phyloP scores from a whole-genome alignment of 2,797 vertebrate genomes.

The Oryzias dopingdopingensis region DNA sequence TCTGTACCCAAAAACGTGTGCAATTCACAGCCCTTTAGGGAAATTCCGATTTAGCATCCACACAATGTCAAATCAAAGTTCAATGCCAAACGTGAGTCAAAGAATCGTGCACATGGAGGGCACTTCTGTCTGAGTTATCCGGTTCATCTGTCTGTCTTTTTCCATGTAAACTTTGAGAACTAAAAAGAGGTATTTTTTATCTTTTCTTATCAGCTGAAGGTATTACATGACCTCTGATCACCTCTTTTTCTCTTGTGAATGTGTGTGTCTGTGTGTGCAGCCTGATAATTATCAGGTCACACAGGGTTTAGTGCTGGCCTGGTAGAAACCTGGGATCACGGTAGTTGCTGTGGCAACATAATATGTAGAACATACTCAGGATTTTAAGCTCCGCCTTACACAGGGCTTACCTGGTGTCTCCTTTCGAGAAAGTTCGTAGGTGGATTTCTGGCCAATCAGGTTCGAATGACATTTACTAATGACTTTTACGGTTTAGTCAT shows the following conservation, averaged over 20 bases:
- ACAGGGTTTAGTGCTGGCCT: slow-evolving; percentile 48
- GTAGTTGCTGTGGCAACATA: slow-evolving; percentile 61
- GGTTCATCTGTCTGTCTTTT: no score
- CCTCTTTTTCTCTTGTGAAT: background rate
- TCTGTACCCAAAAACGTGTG: no score
- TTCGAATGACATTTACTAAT: slow-evolving; percentile 35
- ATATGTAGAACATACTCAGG: slow-evolving; percentile 38
- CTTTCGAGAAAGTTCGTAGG: slow-evolving; percentile 27
- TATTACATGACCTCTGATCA: background rate
- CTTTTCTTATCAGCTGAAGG: background rate
- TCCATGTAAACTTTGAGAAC: no score
- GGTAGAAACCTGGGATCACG: slow-evolving; percentile 26
- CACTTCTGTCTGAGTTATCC: no score
- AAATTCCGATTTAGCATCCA: no score
- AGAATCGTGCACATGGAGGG: no score
- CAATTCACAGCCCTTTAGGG: no score
- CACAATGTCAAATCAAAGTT: no score
- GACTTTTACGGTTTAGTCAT: slow-evolving; percentile 24
- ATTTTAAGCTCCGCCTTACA: slow-evolving; percentile 25
- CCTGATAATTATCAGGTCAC: slow-evolving; percentile 51
- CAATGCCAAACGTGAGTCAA: no score
- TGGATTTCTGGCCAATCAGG: slow-evolving; percentile 19
- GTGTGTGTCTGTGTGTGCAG: background rate
- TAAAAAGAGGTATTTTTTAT: background rate
- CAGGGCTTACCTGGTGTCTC: slow-evolving; percentile 45